These are phyloP conservation scores for Alethe castanea DNA, from an alignment of 2,113 vertebrate species.

Conservation along the genomic window DNA sequence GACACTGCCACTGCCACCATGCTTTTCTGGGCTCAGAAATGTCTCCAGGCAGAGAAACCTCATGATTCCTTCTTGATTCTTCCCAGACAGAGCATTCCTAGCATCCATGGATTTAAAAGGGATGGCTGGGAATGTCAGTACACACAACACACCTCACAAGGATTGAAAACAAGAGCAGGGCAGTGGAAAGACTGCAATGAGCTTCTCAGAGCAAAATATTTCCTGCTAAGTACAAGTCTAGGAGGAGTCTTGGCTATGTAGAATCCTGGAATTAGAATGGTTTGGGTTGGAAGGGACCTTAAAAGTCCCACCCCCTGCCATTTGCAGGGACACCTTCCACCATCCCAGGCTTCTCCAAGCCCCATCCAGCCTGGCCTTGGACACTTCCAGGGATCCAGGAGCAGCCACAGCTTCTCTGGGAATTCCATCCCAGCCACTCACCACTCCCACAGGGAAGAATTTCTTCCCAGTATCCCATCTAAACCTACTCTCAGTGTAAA, in stretches of 20 bases:
- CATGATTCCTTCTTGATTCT: background rate
- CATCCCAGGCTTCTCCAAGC: background rate
- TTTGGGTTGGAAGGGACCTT: background rate
- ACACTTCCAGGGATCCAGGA: background rate
- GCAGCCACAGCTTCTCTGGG: background rate
- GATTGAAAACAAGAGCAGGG: background rate
- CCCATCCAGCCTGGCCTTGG: background rate
- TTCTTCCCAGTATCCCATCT: background rate
- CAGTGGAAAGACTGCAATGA: background rate
- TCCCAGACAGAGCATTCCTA: background rate
- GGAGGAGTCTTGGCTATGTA: background rate
- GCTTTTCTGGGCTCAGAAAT: background rate
- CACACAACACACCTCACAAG: background rate
- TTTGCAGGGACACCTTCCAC: rapidly evolving
- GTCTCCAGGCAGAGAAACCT: background rate
- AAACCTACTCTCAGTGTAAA: background rate
- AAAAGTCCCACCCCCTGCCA: background rate
- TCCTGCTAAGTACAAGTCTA: background rate
- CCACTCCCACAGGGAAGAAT: background rate
- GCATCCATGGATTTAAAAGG: background rate
- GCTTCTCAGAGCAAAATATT: background rate
- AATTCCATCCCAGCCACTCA: background rate
- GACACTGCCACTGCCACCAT: background rate
- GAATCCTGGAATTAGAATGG: background rate
- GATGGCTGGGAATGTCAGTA: background rate